phyloP scores from a whole-genome alignment of 2,888 invertebrate species.

The Lingula anatina region DNA sequence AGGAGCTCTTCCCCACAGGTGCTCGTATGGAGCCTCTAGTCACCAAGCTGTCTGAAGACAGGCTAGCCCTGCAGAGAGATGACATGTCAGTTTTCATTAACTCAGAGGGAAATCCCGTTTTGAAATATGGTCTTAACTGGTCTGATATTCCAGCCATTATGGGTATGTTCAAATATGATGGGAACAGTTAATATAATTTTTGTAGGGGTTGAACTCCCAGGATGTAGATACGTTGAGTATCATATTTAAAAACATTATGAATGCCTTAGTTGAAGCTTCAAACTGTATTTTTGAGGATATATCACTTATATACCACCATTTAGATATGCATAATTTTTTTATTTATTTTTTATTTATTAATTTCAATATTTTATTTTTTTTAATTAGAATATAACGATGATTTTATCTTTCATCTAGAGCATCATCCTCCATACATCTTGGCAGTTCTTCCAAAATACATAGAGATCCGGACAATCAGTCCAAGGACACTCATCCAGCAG shows the following conservation, averaged over 20 bases:
- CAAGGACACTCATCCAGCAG: slow-evolving; percentile 74
- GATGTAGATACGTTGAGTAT: too few relatives aligned
- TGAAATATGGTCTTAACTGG: slow-evolving; percentile 72
- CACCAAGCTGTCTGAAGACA: slow-evolving; percentile 41
- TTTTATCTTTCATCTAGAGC: too few relatives aligned
- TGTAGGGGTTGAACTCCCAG: too few relatives aligned
- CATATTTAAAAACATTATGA: too few relatives aligned
- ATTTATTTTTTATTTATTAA: too few relatives aligned
- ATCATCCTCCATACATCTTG: slow-evolving; percentile 89
- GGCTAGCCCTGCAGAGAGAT: slow-evolving; percentile 77
- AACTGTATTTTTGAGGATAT: too few relatives aligned
- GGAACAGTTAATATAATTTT: neutral
- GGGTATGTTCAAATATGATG: slow-evolving; percentile 21
- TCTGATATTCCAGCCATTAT: slow-evolving; percentile 64
- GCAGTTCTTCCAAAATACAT: slow-evolving; percentile 77
- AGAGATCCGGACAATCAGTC: slow-evolving; percentile 81
- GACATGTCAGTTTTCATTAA: slow-evolving; percentile 81
- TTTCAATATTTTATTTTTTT: too few relatives aligned
- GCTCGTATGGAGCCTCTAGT: slow-evolving; percentile 52
- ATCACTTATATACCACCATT: too few relatives aligned
- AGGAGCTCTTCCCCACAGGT: slow-evolving; percentile 71
- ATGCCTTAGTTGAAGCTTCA: too few relatives aligned
- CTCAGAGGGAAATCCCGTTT: slow-evolving; percentile 65
- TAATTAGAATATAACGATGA: too few relatives aligned
- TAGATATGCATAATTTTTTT: too few relatives aligned